Evolutionary conservation across 37 sponge, comb jelly and placozoan genomes (phyloP).

Genomic region (Aphrocallistes beatrix): DNA sequence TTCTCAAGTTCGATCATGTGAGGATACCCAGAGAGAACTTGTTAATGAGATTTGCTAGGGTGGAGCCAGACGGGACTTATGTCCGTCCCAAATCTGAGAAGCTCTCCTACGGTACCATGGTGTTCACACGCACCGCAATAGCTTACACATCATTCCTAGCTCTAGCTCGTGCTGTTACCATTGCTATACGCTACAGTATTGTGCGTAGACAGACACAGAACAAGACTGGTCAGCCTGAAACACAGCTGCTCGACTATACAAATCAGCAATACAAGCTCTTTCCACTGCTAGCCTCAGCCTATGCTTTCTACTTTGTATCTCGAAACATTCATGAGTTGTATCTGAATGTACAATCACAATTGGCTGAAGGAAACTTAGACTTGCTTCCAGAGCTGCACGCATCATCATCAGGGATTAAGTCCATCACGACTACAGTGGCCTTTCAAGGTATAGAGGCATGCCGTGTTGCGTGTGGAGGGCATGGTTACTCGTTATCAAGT

Average conservation of each 20-base stretch:
- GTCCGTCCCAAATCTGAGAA: conserved; percentile 42
- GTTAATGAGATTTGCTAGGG: conserved; percentile 52
- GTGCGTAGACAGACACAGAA: neutral
- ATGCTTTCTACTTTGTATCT: conserved; percentile 44
- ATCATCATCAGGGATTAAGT: conserved; percentile 77
- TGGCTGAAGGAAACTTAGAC: conserved; percentile 51
- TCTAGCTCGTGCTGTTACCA: conserved; percentile 60
- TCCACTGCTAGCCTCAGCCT: conserved; percentile 65
- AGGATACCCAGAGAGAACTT: conserved; percentile 76
- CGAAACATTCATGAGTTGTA: conserved; percentile 44
- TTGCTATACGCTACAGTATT: conserved; percentile 79
- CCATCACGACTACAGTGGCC: conserved; percentile 38
- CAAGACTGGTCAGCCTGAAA: conserved; percentile 31
- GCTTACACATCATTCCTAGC: conserved; percentile 10
- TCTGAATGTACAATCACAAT: conserved; percentile 20
- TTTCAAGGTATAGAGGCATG: conserved; percentile 72
- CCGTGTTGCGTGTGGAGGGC: conserved; percentile 75
- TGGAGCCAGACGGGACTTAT: conserved; percentile 67
- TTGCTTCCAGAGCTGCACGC: conserved; percentile 81
- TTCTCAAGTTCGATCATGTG: conserved; percentile 55
- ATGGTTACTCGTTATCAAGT: conserved; percentile 79
- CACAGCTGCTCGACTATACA: conserved; percentile 71
- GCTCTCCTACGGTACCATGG: conserved; percentile 84
- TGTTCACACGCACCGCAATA: conserved; percentile 40
- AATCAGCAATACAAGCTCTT: conserved; percentile 80